Percentiles rank a stretch among this genome's conserved stretches.
These are phyloP conservation scores for Caenorhabditis remanei DNA, from an alignment of 1,140 invertebrate species.

Conservation along the genomic window DNA sequence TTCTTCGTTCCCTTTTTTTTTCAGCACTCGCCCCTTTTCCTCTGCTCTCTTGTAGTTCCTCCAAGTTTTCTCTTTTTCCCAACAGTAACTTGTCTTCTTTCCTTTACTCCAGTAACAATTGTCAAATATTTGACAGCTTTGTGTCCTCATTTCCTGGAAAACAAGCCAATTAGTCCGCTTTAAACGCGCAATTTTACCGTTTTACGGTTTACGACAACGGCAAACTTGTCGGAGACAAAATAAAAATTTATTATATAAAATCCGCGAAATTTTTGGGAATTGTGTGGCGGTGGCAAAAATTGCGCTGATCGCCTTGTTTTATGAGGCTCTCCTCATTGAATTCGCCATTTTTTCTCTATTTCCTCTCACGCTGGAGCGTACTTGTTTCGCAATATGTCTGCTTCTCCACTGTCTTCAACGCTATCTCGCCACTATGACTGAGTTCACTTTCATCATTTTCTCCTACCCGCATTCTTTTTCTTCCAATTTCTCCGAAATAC, in stretches of 20 bases:
- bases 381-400: conserved; percentile 28
- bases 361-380: not conserved
- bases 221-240: not conserved
- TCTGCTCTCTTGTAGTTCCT: not conserved
- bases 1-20: not conserved
- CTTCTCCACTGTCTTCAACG: not conserved
- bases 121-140: conserved; percentile 6
- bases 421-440: not conserved
- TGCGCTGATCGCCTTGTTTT: not conserved
- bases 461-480: too few species aligned
- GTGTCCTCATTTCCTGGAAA: conserved; percentile 31
- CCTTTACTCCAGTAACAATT: not conserved
- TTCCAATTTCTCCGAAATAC: not conserved
- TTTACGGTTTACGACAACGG: not conserved
- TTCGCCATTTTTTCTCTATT: conserved; percentile 23
- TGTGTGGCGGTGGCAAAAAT: conserved; percentile 8
- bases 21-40: not conserved
- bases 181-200: not conserved
- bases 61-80: not conserved
- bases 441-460: not conserved
- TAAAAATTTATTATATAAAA: not conserved
- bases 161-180: not conserved
- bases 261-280: not conserved
- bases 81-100: not conserved
- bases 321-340: not conserved